These are phyloP conservation scores for Drosophila arawakana DNA, from an alignment of 1,140 invertebrate species.

Conservation along the genomic window DNA sequence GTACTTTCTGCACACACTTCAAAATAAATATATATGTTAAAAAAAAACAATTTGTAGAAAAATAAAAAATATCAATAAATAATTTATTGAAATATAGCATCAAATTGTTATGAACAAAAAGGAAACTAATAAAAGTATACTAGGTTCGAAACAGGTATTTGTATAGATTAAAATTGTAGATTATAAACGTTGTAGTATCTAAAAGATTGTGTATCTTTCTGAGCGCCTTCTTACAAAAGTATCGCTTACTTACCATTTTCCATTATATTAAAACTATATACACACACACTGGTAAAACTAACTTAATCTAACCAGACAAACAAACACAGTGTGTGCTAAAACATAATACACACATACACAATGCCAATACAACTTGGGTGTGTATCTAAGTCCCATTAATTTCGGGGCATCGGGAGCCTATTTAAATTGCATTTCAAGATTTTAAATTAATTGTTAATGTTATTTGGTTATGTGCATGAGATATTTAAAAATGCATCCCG, in stretches of 20 bases:
- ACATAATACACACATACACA: constrained; percentile 28
- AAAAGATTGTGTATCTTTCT: constrained; percentile 17
- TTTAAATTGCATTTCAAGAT: constrained; percentile 29
- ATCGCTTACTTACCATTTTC: constrained; percentile 29
- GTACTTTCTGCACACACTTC: constrained; percentile 2
- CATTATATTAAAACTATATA: not conserved
- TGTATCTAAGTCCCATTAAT: constrained; percentile 12
- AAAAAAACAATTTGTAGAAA: constrained; percentile 6
- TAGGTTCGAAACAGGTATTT: constrained; percentile 45
- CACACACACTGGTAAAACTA: constrained; percentile 5
- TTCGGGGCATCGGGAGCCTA: constrained; percentile 1
- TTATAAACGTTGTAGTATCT: constrained; percentile 19
- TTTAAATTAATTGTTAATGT: constrained; percentile 32
- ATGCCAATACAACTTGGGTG: constrained; percentile 48
- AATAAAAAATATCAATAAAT: constrained; percentile 32
- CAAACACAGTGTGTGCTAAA: constrained; percentile 8
- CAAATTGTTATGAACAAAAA: constrained; percentile 49
- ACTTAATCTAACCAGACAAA: constrained; percentile 31
- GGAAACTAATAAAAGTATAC: constrained; percentile 39
- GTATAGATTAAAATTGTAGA: constrained; percentile 39
- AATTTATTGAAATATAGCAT: constrained; percentile 43
- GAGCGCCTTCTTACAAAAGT: constrained; percentile 11
- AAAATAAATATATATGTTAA: constrained; percentile 7
- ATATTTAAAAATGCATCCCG: constrained; percentile 53
- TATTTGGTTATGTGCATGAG: constrained; percentile 81